Percentiles rank a stretch among this genome's conserved stretches.
Evolutionary conservation across 2,888 invertebrate species (phyloP).

Genomic region (Serripes groenlandicus): DNA sequence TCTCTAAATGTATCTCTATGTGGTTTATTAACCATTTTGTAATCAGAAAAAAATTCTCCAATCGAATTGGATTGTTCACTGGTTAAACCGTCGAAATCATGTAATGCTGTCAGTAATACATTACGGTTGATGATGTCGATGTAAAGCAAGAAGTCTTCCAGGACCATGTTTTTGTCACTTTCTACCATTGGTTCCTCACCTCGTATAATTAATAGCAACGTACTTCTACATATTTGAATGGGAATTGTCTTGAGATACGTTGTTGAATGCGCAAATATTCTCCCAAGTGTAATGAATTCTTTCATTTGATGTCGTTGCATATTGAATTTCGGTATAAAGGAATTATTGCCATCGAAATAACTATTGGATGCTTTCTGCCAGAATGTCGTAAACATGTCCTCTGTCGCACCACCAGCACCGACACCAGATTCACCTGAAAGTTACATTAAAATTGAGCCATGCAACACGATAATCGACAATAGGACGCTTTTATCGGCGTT

Average conservation of each 20-base stretch:
- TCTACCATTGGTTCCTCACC: not conserved
- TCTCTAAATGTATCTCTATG: not conserved
- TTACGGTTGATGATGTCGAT: not conserved
- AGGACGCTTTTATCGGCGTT: no score
- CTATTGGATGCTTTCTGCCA: constrained; percentile 1
- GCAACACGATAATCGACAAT: no score
- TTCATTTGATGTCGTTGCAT: not conserved
- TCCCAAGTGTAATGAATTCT: constrained; percentile 6
- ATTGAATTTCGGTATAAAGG: not conserved
- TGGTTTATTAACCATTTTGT: not conserved
- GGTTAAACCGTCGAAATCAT: not conserved
- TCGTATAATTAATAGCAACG: not conserved
- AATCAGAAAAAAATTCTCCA: not conserved
- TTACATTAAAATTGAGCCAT: no score
- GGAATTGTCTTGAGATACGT: not conserved
- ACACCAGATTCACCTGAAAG: not conserved
- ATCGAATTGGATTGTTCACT: not conserved
- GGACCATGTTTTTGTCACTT: not conserved
- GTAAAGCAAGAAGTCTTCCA: constrained; percentile 5
- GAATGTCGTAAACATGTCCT: constrained; percentile 17
- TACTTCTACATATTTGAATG: constrained; percentile 13
- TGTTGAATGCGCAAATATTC: constrained; percentile 6
- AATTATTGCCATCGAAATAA: constrained; percentile 7
- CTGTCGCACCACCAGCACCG: constrained; percentile 3
- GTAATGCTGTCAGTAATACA: not conserved